These are phyloP conservation scores for Calyptommatus sinebrachiatus DNA, from an alignment of 2,113 vertebrate genomes.

Conservation along the genomic window DNA sequence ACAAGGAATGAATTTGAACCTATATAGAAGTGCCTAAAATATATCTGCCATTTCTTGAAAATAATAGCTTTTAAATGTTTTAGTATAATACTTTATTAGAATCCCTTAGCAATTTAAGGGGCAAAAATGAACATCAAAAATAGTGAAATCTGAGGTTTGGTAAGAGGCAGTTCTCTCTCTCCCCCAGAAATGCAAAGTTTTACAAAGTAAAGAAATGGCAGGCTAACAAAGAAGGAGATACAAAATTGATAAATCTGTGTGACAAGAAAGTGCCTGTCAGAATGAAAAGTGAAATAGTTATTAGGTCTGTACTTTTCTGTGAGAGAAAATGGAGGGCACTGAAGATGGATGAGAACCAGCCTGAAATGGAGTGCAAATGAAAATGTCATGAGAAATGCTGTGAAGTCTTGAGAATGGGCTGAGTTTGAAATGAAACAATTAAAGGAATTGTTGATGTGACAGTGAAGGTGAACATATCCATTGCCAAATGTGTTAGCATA, in stretches of 20 bases:
- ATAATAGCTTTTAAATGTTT: too few species aligned
- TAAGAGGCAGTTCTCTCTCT: neutral
- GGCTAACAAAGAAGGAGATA: neutral
- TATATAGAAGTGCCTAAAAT: too few species aligned
- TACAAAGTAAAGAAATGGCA: neutral
- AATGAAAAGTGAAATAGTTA: slow-evolving; percentile 1
- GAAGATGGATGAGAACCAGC: neutral
- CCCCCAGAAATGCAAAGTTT: neutral
- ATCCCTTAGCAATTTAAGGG: too few species aligned
- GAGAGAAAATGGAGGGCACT: neutral
- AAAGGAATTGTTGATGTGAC: neutral
- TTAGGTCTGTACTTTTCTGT: neutral
- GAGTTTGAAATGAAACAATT: neutral
- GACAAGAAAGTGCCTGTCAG: neutral
- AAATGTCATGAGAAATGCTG: slow-evolving; percentile 1
- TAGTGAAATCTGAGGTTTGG: neutral
- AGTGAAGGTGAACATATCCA: neutral
- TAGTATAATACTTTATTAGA: too few species aligned
- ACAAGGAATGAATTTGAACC: too few species aligned
- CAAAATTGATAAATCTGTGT: neutral
- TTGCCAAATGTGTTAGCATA: neutral
- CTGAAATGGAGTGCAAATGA: slow-evolving; percentile 8
- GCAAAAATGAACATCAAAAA: neutral
- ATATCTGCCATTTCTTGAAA: neutral
- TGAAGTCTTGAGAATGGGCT: neutral